A percentile compares a stretch with the other conserved stretches of the same genome.
These are phyloP conservation scores for Rhagonycha lutea DNA, from an alignment of 2,888 invertebrate species.

Conservation along the genomic window DNA sequence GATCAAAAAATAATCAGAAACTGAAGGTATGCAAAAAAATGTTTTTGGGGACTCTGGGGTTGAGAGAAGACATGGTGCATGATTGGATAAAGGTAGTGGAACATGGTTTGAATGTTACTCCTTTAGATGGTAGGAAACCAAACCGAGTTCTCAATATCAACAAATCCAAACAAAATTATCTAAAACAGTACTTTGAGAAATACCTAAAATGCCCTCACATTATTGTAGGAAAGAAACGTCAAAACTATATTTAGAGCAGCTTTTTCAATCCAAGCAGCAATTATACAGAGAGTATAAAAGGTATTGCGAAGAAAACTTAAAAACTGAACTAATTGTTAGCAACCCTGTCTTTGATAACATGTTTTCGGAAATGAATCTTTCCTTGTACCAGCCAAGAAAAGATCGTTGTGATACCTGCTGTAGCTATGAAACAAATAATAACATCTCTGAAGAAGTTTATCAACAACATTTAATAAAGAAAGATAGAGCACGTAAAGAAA, in stretches of 20 bases:
- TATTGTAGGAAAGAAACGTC: slow-evolving; percentile 19
- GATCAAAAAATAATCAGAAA: slow-evolving; percentile 1
- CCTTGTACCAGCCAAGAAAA: slow-evolving; percentile 15
- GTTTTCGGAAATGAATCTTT: slow-evolving; percentile 10
- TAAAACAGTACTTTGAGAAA: neutral
- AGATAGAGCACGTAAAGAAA: neutral
- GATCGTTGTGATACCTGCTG: slow-evolving; percentile 20
- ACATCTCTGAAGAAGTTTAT: slow-evolving; percentile 5
- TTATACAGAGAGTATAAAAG: neutral
- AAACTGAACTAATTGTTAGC: neutral
- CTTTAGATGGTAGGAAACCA: neutral
- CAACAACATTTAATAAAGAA: slow-evolving; percentile 8
- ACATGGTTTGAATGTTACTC: neutral
- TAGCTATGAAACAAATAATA: slow-evolving; percentile 10
- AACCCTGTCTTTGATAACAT: neutral
- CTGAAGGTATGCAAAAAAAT: slow-evolving; percentile 7
- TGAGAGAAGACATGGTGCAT: slow-evolving; percentile 7
- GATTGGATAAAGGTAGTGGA: neutral
- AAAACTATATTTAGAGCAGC: slow-evolving; percentile 16
- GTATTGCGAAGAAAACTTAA: neutral
- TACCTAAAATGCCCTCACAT: slow-evolving; percentile 13
- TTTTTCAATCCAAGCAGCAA: slow-evolving; percentile 6
- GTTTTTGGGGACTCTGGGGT: slow-evolving; percentile 2
- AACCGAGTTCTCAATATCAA: neutral
- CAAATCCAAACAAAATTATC: neutral